These are phyloP conservation scores for Lydus trimaculatus DNA, from an alignment of 2,888 invertebrate species.

Conservation along the genomic window DNA sequence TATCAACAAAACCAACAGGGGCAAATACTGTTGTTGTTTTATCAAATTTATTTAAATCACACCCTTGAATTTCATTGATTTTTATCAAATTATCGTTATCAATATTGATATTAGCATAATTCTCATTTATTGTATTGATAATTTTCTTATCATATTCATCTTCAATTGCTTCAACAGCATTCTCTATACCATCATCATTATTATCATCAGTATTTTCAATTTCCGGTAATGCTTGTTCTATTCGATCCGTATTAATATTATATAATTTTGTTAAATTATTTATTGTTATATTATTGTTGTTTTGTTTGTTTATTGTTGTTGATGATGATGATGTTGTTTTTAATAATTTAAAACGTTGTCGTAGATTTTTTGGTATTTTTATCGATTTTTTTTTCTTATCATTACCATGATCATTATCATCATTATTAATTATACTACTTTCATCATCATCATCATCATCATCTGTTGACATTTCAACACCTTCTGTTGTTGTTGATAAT, in stretches of 20 bases:
- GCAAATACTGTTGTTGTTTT: slow-evolving; percentile 50
- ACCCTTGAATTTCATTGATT: slow-evolving; percentile 43
- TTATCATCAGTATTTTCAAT: slow-evolving; percentile 17
- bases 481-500: slow-evolving; percentile 58
- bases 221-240: slow-evolving; percentile 48
- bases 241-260: slow-evolving; percentile 52
- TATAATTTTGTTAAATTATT: slow-evolving; percentile 51
- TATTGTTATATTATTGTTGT: slow-evolving; percentile 45
- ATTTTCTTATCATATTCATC: slow-evolving; percentile 40
- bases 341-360: slow-evolving; percentile 46
- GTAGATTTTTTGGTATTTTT: slow-evolving; percentile 31
- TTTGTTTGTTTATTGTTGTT: slow-evolving; percentile 33
- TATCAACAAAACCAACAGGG: slow-evolving; percentile 55
- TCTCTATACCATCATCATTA: slow-evolving; percentile 46
- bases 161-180: slow-evolving; percentile 55
- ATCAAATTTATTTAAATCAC: slow-evolving; percentile 38
- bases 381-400: slow-evolving; percentile 44
- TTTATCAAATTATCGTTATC: slow-evolving; percentile 48
- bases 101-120: slow-evolving; percentile 46
- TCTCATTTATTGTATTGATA: slow-evolving; percentile 39
- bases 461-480: slow-evolving; percentile 62
- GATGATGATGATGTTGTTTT: slow-evolving; percentile 16
- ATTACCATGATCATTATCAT: slow-evolving; percentile 33
- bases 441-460: slow-evolving; percentile 56
- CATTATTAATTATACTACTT: slow-evolving; percentile 19